Conservation (phyloP, 2,797 vertebrate genomes). For the Loris lydekkerianus region DNA sequence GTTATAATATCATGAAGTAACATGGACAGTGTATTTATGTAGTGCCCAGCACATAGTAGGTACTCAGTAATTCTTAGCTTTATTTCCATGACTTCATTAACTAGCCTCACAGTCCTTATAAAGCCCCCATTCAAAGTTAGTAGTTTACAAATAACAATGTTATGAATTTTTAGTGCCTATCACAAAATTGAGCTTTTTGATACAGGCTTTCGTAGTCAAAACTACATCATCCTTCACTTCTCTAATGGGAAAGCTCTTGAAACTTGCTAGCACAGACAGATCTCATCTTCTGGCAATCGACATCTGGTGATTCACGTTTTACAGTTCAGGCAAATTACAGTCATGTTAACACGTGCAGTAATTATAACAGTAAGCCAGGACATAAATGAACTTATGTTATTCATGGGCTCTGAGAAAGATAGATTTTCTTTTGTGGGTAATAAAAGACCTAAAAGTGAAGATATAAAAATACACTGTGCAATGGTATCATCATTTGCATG, state of each 20-base stretch:
- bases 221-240: constrained; percentile 36
- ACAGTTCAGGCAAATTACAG: constrained; percentile 36
- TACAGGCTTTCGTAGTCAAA: background rate
- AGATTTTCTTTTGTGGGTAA: constrained; percentile 16
- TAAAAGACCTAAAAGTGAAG: constrained; percentile 27
- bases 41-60: background rate
- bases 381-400: constrained; percentile 48
- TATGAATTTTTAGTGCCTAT: background rate
- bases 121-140: background rate
- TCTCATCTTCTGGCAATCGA: constrained; percentile 46
- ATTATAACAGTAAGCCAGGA: constrained; percentile 56
- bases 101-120: background rate
- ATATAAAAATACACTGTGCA: background rate
- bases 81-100: background rate
- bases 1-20: background rate
- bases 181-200: background rate
- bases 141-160: background rate
- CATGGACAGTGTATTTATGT: background rate
- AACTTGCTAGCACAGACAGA: constrained; percentile 51
- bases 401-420: background rate
- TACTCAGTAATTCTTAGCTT: background rate
- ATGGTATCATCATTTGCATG: background rate
- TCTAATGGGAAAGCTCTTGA: constrained; percentile 43
- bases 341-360: constrained; percentile 13
- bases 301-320: constrained; percentile 66